phyloP scores from a whole-genome alignment of 1,140 invertebrate genomes.

The Homalodisca vitripennis region DNA sequence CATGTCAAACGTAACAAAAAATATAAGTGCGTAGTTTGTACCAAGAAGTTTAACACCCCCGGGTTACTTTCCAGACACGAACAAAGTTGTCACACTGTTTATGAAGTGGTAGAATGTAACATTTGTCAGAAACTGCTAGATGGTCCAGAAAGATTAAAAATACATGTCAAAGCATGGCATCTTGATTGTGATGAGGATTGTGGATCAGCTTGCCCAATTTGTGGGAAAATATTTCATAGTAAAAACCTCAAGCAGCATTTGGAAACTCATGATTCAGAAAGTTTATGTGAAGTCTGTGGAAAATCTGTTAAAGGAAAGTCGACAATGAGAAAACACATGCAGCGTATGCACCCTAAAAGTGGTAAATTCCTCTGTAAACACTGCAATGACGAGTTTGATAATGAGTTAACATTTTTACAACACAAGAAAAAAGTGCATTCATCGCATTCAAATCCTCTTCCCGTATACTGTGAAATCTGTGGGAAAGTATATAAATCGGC shows the following conservation, averaged over 20 bases:
- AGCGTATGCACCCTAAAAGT: not conserved
- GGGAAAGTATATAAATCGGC: not conserved
- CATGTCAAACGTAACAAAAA: not conserved
- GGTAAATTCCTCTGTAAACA: not conserved
- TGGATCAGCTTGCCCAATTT: not conserved
- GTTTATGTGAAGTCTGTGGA: conserved; percentile 1
- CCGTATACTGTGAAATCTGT: not conserved
- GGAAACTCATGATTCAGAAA: not conserved
- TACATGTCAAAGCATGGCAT: not conserved
- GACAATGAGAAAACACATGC: conserved; percentile 1
- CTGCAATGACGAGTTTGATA: not conserved
- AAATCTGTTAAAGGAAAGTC: not conserved
- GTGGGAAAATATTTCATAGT: not conserved
- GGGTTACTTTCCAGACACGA: not conserved
- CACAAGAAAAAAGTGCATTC: not conserved
- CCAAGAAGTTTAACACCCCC: not conserved
- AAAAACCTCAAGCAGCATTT: not conserved
- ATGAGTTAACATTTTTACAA: not conserved
- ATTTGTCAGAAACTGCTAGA: not conserved
- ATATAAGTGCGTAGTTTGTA: not conserved
- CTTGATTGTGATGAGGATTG: not conserved
- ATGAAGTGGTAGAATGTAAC: not conserved
- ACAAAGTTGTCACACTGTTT: not conserved
- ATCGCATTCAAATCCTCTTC: not conserved
- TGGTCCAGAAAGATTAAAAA: conserved; percentile 1